Percentiles rank a stretch among this genome's conserved stretches.
These are phyloP conservation scores for Callospermophilus lateralis DNA, from an alignment of 2,113 vertebrate genomes.

Conservation along the genomic window DNA sequence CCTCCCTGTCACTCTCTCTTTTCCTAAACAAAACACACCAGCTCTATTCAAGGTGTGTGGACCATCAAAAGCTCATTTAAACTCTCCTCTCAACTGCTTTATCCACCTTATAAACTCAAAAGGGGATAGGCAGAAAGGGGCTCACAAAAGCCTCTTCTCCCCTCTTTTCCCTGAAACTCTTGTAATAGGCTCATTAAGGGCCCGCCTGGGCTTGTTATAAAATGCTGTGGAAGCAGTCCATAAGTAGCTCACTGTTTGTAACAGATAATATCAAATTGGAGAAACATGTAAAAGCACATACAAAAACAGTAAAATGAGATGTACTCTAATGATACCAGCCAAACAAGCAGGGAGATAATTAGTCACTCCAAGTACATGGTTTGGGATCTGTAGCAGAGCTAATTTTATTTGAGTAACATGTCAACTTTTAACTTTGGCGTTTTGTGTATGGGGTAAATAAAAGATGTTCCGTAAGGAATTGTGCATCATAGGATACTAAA, in stretches of 20 bases:
- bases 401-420: constrained; percentile 24
- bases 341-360: constrained; percentile 65
- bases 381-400: constrained; percentile 33
- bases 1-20: neutral
- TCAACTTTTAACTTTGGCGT: constrained; percentile 54
- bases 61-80: constrained; percentile 56
- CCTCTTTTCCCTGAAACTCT: neutral
- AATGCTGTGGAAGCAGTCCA: constrained; percentile 65
- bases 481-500: neutral
- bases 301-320: constrained; percentile 70
- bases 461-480: neutral
- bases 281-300: constrained; percentile 75
- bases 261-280: constrained; percentile 77
- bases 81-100: constrained; percentile 30
- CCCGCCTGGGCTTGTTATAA: constrained; percentile 69
- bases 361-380: constrained; percentile 28
- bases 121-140: constrained; percentile 44
- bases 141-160: constrained; percentile 74
- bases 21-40: neutral
- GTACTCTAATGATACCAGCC: constrained; percentile 58
- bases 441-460: constrained; percentile 60
- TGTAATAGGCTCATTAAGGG: constrained; percentile 76
- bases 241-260: constrained; percentile 75
- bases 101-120: constrained; percentile 67
- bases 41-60: constrained; percentile 45